These are phyloP conservation scores for Pteromalus puparum DNA, from an alignment of 1,140 invertebrate species.

Conservation along the genomic window DNA sequence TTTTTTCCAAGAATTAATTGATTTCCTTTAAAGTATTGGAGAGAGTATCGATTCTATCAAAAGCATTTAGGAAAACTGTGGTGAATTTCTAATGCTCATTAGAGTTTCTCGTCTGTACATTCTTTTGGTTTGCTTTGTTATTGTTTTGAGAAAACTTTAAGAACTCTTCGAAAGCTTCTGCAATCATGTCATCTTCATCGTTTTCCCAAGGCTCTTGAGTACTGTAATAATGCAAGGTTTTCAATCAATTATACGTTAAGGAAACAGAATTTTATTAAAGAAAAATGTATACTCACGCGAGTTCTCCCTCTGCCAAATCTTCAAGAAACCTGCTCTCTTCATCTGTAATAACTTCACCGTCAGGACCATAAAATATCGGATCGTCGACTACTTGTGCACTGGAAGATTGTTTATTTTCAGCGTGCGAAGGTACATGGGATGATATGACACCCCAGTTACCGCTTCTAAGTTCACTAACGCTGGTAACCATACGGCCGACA, in stretches of 20 bases:
- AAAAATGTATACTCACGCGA: slow-evolving; percentile 55
- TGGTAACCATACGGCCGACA: slow-evolving; percentile 69
- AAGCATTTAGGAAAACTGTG: slow-evolving; percentile 18
- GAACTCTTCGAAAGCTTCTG: slow-evolving; percentile 70
- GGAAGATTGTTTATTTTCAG: slow-evolving; percentile 53
- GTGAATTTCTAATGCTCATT: slow-evolving; percentile 37
- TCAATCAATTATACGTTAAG: neutral
- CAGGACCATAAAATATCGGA: slow-evolving; percentile 72
- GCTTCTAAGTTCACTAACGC: slow-evolving; percentile 67
- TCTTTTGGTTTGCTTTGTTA: slow-evolving; percentile 54
- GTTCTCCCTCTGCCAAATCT: slow-evolving; percentile 58
- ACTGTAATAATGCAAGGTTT: slow-evolving; percentile 42
- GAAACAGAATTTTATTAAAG: slow-evolving; percentile 33
- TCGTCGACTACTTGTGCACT: slow-evolving; percentile 58
- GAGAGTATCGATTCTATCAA: slow-evolving; percentile 31
- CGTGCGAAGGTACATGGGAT: slow-evolving; percentile 53
- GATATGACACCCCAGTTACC: slow-evolving; percentile 68
- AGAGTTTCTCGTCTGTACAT: slow-evolving; percentile 47
- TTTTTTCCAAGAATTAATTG: slow-evolving; percentile 3
- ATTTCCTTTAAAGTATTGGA: slow-evolving; percentile 39
- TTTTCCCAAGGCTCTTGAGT: slow-evolving; percentile 57
- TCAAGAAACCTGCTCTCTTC: slow-evolving; percentile 72
- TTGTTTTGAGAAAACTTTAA: slow-evolving; percentile 61
- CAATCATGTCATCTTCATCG: slow-evolving; percentile 67
- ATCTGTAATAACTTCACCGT: slow-evolving; percentile 69